Evolutionary conservation across 2,797 vertebrate species (phyloP).

Genomic region (Chaunax sp.): DNA sequence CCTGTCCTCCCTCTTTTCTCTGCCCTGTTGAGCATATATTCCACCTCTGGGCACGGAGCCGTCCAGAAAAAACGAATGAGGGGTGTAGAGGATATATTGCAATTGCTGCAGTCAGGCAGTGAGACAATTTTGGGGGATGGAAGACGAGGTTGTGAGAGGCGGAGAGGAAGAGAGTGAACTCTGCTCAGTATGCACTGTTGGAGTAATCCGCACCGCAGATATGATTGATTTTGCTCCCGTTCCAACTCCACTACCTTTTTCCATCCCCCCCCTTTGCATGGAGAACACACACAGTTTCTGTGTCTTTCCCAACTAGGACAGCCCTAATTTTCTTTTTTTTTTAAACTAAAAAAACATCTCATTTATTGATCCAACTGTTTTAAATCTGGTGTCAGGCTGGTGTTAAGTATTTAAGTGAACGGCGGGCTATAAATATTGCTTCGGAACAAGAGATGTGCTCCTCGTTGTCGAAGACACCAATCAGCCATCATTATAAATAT

Average conservation of each 20-base stretch:
- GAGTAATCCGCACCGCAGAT: conserved; percentile 70
- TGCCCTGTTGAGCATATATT: conserved; percentile 70
- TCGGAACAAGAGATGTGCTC: conserved; percentile 26
- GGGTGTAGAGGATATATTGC: conserved; percentile 63
- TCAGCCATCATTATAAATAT: conserved; percentile 35
- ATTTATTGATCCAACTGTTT: conserved; percentile 55
- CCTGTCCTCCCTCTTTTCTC: conserved; percentile 52
- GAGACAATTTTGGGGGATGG: conserved; percentile 43
- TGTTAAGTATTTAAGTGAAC: conserved; percentile 35
- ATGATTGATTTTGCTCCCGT: conserved; percentile 78
- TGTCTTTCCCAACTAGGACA: conserved; percentile 51
- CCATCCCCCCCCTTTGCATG: conserved; percentile 38
- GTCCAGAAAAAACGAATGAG: conserved; percentile 73
- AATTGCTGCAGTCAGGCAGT: conserved; percentile 58
- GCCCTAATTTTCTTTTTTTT: conserved; percentile 25
- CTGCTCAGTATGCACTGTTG: conserved; percentile 72
- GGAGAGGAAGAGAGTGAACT: conserved; percentile 48
- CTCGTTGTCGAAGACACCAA: conserved; percentile 39
- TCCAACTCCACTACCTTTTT: conserved; percentile 58
- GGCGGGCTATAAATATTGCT: conserved; percentile 23
- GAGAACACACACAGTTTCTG: conserved; percentile 8
- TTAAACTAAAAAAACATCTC: not conserved
- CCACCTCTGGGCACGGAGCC: conserved; percentile 63
- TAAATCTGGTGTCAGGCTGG: conserved; percentile 33
- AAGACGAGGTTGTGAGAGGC: not conserved